These are phyloP conservation scores for Scaptomyza polygonia DNA, from an alignment of 2,888 invertebrate genomes.

Conservation along the genomic window DNA sequence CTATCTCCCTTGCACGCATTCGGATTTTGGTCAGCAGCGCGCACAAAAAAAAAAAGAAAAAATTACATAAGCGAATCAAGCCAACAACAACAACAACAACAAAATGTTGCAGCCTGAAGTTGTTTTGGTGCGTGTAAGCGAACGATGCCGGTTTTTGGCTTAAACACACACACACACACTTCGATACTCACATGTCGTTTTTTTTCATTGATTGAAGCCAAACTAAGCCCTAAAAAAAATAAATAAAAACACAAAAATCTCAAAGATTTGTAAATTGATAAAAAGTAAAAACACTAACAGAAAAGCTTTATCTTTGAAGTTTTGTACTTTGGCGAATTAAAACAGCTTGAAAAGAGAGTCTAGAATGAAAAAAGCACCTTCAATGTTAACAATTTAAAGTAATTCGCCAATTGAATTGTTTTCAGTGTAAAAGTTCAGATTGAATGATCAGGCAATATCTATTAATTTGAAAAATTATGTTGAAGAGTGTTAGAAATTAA, in stretches of 20 bases:
- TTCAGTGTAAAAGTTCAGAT: background rate
- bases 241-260: slow-evolving; percentile 6
- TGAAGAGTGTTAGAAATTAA: slow-evolving; percentile 1
- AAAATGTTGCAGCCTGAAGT: slow-evolving; percentile 21
- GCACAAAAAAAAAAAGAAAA: slow-evolving; percentile 15
- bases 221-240: slow-evolving; percentile 24
- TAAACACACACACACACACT: slow-evolving; percentile 15
- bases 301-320: slow-evolving; percentile 10
- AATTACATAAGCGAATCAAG: slow-evolving; percentile 44
- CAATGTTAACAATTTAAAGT: no score
- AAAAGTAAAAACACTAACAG: slow-evolving; percentile 14
- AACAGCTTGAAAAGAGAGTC: slow-evolving; percentile 1
- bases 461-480: background rate
- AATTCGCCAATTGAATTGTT: background rate
- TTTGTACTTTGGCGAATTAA: slow-evolving; percentile 11
- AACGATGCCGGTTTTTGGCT: slow-evolving; percentile 57
- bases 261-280: slow-evolving; percentile 25
- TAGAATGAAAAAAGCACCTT: slow-evolving; percentile 5
- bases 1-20: slow-evolving; percentile 28
- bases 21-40: slow-evolving; percentile 51
- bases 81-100: slow-evolving; percentile 32
- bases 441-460: background rate
- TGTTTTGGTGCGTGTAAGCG: slow-evolving; percentile 30
- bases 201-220: slow-evolving; percentile 58
- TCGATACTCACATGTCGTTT: slow-evolving; percentile 14